These are phyloP conservation scores for Sarcophilus harrisii DNA, from an alignment of 2,797 vertebrate genomes.

Conservation along the genomic window DNA sequence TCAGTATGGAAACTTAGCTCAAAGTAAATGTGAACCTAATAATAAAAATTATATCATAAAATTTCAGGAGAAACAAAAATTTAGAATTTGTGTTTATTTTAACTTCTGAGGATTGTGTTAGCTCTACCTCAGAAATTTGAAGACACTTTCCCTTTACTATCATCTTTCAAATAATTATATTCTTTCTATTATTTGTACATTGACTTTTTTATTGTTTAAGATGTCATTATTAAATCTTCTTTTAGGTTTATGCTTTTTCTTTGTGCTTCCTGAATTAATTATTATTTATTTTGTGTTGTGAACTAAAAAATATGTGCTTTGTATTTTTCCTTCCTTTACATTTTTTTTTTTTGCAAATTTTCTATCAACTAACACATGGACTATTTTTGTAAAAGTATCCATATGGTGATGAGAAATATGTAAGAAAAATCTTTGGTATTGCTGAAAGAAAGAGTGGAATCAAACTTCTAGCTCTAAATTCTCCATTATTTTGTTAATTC, in stretches of 20 bases:
- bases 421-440: neutral
- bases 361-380: neutral
- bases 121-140: neutral
- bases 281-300: neutral
- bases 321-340: neutral
- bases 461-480: neutral
- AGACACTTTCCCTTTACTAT: neutral
- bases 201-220: neutral
- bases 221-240: neutral
- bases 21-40: too few relatives aligned
- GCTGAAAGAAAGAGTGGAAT: neutral
- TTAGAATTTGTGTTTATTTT: neutral
- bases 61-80: too few relatives aligned
- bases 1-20: too few relatives aligned
- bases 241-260: neutral
- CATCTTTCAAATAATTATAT: neutral
- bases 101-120: neutral
- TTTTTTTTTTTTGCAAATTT: neutral
- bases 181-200: neutral
- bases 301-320: neutral
- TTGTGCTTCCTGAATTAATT: neutral
- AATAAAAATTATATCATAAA: too few relatives aligned
- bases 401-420: neutral
- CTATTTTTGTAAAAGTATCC: neutral
- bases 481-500: neutral